Evolutionary conservation across 2,888 invertebrate species (phyloP).

Genomic region (Frankliniella fusca): DNA sequence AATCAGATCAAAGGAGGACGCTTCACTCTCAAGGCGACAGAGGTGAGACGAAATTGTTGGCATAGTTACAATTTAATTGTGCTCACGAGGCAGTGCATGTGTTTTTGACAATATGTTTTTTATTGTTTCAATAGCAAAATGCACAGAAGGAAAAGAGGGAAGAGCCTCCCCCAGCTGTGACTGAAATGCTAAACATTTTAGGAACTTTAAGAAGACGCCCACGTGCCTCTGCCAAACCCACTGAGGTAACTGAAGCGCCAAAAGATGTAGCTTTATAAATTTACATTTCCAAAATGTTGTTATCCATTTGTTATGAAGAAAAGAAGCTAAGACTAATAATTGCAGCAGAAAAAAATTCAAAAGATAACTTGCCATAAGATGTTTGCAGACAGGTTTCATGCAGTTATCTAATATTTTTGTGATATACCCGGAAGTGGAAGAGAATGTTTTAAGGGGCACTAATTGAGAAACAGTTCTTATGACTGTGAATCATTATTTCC

Average conservation of each 20-base stretch:
- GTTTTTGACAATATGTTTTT: conserved; percentile 29
- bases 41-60: conserved; percentile 46
- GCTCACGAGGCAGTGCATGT: background rate
- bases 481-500: too few relatives aligned
- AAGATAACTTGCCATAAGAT: too few relatives aligned
- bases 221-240: background rate
- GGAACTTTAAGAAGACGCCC: conserved; percentile 57
- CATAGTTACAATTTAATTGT: conserved; percentile 24
- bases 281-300: background rate
- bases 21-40: conserved; percentile 64
- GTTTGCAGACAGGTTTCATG: too few relatives aligned
- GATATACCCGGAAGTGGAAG: too few relatives aligned
- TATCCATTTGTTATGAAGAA: background rate
- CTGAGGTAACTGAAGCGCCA: background rate
- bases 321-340: too few relatives aligned
- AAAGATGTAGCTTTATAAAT: background rate
- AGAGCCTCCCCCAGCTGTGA: conserved; percentile 53
- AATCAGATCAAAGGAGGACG: conserved; percentile 72
- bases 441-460: too few relatives aligned
- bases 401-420: too few relatives aligned
- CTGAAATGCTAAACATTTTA: conserved; percentile 65
- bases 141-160: conserved; percentile 59
- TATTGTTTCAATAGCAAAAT: conserved; percentile 49
- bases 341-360: too few relatives aligned
- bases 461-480: too few relatives aligned